Conservation (phyloP, 2,888 invertebrate species). For the Tipula vernalis region DNA sequence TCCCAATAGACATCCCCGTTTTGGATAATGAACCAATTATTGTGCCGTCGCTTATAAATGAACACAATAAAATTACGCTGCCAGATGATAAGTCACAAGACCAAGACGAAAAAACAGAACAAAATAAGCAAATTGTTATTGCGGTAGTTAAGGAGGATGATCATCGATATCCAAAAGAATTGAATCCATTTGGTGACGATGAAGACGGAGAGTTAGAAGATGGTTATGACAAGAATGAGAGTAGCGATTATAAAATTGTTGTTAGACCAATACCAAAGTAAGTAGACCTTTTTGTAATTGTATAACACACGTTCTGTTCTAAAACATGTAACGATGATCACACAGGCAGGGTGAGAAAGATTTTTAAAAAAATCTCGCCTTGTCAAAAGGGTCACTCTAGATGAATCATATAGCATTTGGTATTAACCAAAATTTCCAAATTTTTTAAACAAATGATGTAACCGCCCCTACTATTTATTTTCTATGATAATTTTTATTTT, state of each 20-base stretch:
- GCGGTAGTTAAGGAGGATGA: background rate
- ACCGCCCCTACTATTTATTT: background rate
- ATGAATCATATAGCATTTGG: background rate
- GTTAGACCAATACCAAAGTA: conserved; percentile 23
- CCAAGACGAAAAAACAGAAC: background rate
- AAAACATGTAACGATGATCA: no score
- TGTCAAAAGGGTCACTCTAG: no score
- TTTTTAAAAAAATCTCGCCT: no score
- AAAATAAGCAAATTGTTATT: background rate
- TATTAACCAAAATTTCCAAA: background rate
- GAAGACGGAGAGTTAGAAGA: conserved; percentile 33
- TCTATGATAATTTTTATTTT: background rate
- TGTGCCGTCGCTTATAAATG: background rate
- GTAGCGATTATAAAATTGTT: conserved; percentile 14
- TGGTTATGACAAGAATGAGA: conserved; percentile 36
- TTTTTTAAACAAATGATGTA: background rate
- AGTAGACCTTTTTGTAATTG: background rate
- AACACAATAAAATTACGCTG: background rate
- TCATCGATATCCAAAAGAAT: conserved; percentile 53
- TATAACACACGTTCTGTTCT: no score
- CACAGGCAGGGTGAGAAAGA: no score
- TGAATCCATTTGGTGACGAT: conserved; percentile 75
- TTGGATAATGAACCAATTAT: background rate
- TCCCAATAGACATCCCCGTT: background rate
- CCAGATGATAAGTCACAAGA: background rate